Evolutionary conservation across 2,113 vertebrate genomes (phyloP), one percentile per base, ranked within the genome.

Genomic region (Elaphurus davidianus): DNA sequence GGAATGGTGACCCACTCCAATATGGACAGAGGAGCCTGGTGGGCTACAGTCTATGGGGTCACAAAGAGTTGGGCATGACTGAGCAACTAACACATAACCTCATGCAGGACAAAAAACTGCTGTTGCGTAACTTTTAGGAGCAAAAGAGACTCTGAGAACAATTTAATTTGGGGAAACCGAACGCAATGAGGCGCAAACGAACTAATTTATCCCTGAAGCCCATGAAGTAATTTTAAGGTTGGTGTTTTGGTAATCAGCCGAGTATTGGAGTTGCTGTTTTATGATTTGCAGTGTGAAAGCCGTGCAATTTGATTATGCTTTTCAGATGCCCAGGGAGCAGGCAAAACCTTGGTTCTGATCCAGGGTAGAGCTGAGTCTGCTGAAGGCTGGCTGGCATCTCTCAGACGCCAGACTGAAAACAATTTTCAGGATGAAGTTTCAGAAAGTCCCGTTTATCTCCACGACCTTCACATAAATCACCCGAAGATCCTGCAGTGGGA

Each of bases 121-220:
- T 43, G 10, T 28, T 92, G 78, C 6, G 2, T 74, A 76, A 95
- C 84, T 95, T 97, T 88, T 59, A 85, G 95, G 84, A 96, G 76
- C 94, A 52, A 47, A 87, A 90, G 21, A 90, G 93, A 74, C 43
- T 78, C 40, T 50, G 81, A 94, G 85, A 89, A 47, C 33, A 27
- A 89, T 93, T 96, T 95, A 86, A 93, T 93, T 84, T 95, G 78
- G 28, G 47, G 10, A 94, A 97, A 96, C 67, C 84, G 86, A 57
- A 30, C 21, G 36, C 86, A 97, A 93, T 87, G 60, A 96, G 71
- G 28, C 55, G 78, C 76, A 79, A 83, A 92, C 54, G 57, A 93
- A 30, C 60, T 40, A 25, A 90, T 91, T 78, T 74, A 59, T 93
- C 60, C 86, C 78, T 62, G 21, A 97, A 95, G 50, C 55, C 55